These are phyloP conservation scores for Balanococcus diminutus DNA, from an alignment of 2,888 invertebrate genomes.

Conservation along the genomic window DNA sequence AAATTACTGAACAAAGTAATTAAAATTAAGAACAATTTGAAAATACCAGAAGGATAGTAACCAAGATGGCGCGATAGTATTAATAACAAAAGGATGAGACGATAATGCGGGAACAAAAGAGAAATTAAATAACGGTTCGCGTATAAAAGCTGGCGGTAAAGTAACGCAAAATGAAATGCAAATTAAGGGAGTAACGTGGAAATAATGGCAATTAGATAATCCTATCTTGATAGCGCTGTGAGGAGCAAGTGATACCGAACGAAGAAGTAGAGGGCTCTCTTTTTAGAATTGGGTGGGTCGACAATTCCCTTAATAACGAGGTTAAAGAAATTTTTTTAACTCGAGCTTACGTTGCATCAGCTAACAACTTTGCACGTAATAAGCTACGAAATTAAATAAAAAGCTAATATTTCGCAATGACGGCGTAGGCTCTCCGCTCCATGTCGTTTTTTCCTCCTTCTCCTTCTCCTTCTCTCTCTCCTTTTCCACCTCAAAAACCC, in stretches of 20 bases:
- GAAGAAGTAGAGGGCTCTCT: conserved; percentile 19
- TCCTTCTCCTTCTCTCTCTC: too few species aligned
- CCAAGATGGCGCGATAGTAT: conserved; percentile 48
- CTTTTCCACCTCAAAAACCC: neutral
- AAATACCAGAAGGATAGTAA: conserved; percentile 45
- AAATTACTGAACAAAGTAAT: conserved; percentile 49
- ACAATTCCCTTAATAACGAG: conserved; percentile 44
- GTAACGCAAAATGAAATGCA: conserved; percentile 55
- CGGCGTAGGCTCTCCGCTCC: neutral
- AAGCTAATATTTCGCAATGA: conserved; percentile 48
- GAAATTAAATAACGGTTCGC: conserved; percentile 52
- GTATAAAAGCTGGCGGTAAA: conserved; percentile 53
- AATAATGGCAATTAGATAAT: conserved; percentile 56
- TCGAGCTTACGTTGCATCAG: conserved; percentile 39
- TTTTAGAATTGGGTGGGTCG: conserved; percentile 37
- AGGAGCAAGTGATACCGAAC: neutral
- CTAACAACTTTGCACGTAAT: conserved; percentile 53
- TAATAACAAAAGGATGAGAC: conserved; percentile 52
- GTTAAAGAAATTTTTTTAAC: conserved; percentile 43
- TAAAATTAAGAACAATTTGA: conserved; percentile 50
- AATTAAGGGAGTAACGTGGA: conserved; percentile 53
- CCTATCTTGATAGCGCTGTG: conserved; percentile 49
- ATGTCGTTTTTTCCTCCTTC: neutral
- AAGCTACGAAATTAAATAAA: conserved; percentile 50
- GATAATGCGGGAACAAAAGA: conserved; percentile 54